Percentiles rank a stretch among this genome's conserved stretches.
phyloP scores from a whole-genome alignment of 1,140 invertebrate species.

The Ceratosolen fusciceps region DNA sequence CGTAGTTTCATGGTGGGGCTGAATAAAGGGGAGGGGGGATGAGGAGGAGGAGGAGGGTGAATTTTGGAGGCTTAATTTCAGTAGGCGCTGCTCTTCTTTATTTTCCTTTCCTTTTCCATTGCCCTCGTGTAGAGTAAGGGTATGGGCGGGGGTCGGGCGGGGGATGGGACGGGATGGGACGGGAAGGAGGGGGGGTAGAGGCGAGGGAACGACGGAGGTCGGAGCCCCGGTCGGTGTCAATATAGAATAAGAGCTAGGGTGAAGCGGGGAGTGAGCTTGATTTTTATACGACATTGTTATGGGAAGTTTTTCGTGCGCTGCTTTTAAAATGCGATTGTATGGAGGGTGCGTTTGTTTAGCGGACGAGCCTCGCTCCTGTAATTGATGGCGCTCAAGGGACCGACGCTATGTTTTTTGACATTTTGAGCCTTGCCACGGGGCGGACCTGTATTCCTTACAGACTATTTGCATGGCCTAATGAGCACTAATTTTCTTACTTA shows the following conservation, averaged over 20 bases:
- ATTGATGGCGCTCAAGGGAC: not conserved
- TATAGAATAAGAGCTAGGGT: no score
- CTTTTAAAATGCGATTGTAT: not conserved
- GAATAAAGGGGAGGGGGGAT: no score
- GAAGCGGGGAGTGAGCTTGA: not conserved
- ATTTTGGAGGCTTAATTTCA: constrained; percentile 11
- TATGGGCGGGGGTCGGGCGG: not conserved
- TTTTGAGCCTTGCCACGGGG: not conserved
- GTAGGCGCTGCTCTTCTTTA: not conserved
- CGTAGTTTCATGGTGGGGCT: not conserved
- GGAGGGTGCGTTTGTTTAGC: not conserved
- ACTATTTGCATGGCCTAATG: not conserved
- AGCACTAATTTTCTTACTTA: no score
- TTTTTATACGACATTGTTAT: constrained; percentile 2
- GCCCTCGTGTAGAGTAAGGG: not conserved
- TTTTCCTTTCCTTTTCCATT: not conserved
- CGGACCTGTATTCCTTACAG: not conserved
- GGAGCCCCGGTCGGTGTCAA: no score
- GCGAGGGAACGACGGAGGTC: no score
- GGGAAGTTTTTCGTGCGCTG: not conserved
- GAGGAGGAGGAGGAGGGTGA: no score
- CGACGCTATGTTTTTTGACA: not conserved
- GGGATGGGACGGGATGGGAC: no score
- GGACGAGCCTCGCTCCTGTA: not conserved
- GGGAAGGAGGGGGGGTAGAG: no score